Evolutionary conservation across 2,888 invertebrate species (phyloP), one percentile per base, ranked within the genome.

Genomic region (Pammene fasciana): DNA sequence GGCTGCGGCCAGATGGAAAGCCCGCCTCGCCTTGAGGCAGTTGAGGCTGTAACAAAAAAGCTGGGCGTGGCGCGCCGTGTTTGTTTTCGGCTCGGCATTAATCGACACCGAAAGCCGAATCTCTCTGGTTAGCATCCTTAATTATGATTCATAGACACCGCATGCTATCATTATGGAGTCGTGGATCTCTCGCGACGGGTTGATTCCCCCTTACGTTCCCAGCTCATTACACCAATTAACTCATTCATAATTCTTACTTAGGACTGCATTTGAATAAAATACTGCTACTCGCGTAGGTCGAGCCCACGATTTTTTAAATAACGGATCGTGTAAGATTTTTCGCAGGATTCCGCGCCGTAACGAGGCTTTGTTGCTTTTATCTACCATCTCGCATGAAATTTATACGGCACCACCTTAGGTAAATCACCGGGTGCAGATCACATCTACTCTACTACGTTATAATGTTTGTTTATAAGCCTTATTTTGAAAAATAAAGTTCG

Each of bases 81-180:
- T 92, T 92, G 90, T 90, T 92, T 92, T 89, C 81, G 83, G 81
- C 76, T 84, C 80, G 75, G 84, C 84, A 87, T 87, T 87, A 89
- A 89, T 86, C 83, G 86, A 76, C 80, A 82, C 86, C 86, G 86
- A 87, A 88, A 86, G 83, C 84, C 80, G 83, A 81, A 85, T 82
- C 83, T 80, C 79, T 79, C 81, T 81, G 81, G 84, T 86, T 85
- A 85, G 79, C 81, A 81, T 87, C 82, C 85, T 87, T 90, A 89
- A 89, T 89, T 88, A 85, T 89, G 87, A 92, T 91, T 92, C 91
- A 90, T 91, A 85, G 85, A 83, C 78, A 82, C 85, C 83, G 84
- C 85, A 84, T 83, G 86, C 82, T 85, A 85, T 90, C 87, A 88
- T 87, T 88, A 88, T 85, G 77, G 86, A 84, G 82, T 84, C 85